A percentile compares a stretch with the other conserved stretches of the same genome.
phyloP scores from a whole-genome alignment of 2,888 invertebrate genomes.

The Agriopis marginaria region DNA sequence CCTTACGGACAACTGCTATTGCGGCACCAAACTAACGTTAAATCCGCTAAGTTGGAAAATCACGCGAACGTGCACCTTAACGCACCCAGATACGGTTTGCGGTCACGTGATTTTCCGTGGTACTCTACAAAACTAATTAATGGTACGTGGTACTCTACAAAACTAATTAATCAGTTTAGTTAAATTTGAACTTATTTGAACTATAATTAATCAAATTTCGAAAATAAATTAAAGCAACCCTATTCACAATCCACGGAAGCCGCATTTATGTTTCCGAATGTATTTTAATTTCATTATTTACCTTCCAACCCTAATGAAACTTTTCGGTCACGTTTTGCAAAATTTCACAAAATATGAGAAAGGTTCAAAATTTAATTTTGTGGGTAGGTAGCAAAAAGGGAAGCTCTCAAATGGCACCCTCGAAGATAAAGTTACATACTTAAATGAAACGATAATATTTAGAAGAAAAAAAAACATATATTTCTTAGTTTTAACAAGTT shows the following conservation, averaged over 20 bases:
- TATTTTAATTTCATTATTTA: slow-evolving; percentile 34
- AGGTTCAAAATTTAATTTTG: slow-evolving; percentile 38
- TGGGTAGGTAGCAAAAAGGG: slow-evolving; percentile 26
- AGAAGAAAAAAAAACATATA: neutral
- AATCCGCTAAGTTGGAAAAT: too few relatives aligned
- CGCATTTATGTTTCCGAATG: slow-evolving; percentile 26
- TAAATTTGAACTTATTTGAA: neutral
- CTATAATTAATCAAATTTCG: slow-evolving; percentile 10
- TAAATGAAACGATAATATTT: neutral
- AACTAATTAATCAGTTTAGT: neutral
- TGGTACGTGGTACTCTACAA: too few relatives aligned
- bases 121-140: too few relatives aligned
- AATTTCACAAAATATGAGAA: slow-evolving; percentile 28
- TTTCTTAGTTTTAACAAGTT: too few relatives aligned
- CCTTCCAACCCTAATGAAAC: slow-evolving; percentile 30
- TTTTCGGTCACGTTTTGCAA: slow-evolving; percentile 32
- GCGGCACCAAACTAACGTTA: too few relatives aligned
- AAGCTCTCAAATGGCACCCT: slow-evolving; percentile 9
- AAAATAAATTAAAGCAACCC: slow-evolving; percentile 7
- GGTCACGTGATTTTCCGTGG: too few relatives aligned
- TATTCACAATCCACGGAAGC: slow-evolving; percentile 12
- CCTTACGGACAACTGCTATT: too few relatives aligned
- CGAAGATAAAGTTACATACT: neutral
- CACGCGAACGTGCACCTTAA: too few relatives aligned
- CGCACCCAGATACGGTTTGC: too few relatives aligned